Percentiles rank a stretch among this genome's conserved stretches.
Evolutionary conservation across 2,888 invertebrate species (phyloP).

Genomic region (Pomacea canaliculata): DNA sequence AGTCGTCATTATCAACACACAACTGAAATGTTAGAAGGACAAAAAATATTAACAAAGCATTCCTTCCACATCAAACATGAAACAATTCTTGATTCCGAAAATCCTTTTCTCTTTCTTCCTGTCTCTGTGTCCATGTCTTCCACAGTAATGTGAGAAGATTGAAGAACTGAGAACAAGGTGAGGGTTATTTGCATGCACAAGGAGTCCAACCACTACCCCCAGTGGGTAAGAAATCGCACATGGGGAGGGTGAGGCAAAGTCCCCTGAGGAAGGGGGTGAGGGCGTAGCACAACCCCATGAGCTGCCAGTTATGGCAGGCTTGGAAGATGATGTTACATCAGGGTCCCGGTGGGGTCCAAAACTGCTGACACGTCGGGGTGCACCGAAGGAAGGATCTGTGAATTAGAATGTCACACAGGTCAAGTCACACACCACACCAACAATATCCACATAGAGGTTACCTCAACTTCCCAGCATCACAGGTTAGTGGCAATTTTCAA

Average conservation of each 20-base stretch:
- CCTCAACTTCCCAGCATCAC: neutral
- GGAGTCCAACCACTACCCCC: neutral
- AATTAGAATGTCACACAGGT: constrained; percentile 36
- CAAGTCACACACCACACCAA: constrained; percentile 30
- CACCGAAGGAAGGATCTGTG: constrained; percentile 35
- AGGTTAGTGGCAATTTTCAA: neutral
- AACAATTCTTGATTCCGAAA: constrained; percentile 10
- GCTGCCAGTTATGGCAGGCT: constrained; percentile 5
- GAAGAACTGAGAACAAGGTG: constrained; percentile 7
- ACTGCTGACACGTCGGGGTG: constrained; percentile 32
- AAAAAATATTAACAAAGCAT: constrained; percentile 1
- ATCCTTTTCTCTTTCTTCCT: neutral
- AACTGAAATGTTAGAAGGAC: neutral
- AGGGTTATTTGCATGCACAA: constrained; percentile 14
- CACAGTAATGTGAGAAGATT: neutral
- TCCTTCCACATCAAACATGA: neutral
- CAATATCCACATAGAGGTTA: neutral
- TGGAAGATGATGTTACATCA: constrained; percentile 32
- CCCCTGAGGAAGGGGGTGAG: constrained; percentile 6
- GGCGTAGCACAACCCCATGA: neutral
- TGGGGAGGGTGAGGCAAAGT: neutral
- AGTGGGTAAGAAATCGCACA: constrained; percentile 1
- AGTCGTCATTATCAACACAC: neutral
- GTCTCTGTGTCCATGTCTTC: constrained; percentile 8
- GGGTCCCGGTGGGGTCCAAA: constrained; percentile 33